A percentile compares a stretch with the other conserved stretches of the same genome.
Conservation (phyloP, 1,140 invertebrate species). For the Leptinotarsa defecta region DNA sequence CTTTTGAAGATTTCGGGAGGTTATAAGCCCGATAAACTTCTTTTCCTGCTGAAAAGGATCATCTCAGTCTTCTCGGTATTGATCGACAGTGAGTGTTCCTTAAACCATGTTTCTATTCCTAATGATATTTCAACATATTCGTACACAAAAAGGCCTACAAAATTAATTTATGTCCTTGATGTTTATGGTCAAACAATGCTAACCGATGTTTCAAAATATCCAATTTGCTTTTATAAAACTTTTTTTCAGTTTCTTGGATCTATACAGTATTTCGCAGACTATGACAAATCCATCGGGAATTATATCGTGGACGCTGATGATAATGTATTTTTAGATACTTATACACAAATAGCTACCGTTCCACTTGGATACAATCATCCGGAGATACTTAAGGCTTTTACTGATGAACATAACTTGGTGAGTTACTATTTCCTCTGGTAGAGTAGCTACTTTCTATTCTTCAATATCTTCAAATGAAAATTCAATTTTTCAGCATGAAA, state of each 20-base stretch:
- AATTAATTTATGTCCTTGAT: no score
- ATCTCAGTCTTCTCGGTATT: no score
- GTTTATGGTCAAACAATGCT: no score
- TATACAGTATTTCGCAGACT: conserved; percentile 94
- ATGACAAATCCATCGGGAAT: conserved; percentile 92
- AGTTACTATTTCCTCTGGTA: conserved; percentile 47
- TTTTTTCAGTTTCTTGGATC: conserved; percentile 25
- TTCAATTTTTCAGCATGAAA: neutral
- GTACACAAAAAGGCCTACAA: no score
- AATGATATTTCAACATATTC: no score
- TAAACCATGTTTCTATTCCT: no score
- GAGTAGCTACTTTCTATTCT: neutral
- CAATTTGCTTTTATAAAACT: no score
- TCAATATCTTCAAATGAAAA: neutral
- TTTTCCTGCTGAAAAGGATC: no score
- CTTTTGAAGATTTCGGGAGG: no score
- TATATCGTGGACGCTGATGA: conserved; percentile 96
- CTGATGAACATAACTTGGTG: conserved; percentile 76
- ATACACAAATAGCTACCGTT: conserved; percentile 95
- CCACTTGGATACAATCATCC: conserved; percentile 98
- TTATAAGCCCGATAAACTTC: no score
- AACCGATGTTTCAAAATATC: no score
- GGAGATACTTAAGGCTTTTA: conserved; percentile 75
- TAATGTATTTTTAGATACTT: conserved; percentile 88
- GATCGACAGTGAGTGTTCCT: no score